phyloP scores from a whole-genome alignment of 2,113 vertebrate genomes.

The Microtus pennsylvanicus region DNA sequence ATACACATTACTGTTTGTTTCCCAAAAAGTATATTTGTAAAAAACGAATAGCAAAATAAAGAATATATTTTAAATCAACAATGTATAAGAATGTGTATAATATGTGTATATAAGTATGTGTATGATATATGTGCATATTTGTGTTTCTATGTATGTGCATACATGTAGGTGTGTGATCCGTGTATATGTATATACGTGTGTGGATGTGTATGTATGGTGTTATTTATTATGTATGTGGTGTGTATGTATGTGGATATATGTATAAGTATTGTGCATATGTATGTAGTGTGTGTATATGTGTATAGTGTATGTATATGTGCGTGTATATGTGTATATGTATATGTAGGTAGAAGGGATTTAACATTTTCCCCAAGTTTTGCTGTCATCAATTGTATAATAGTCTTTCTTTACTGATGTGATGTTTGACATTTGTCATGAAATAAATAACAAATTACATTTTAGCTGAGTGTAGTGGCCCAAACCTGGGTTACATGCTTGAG shows the following conservation, averaged over 20 bases:
- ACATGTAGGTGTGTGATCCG: not conserved
- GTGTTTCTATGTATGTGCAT: not conserved
- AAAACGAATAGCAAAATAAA: not conserved
- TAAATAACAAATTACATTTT: not conserved
- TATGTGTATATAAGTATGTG: not conserved
- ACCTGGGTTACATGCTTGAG: not conserved
- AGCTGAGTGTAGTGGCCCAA: not conserved
- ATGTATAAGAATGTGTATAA: not conserved
- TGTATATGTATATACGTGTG: not conserved
- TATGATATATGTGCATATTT: not conserved
- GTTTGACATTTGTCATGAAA: not conserved
- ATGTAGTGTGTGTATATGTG: not conserved
- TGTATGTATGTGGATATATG: not conserved
- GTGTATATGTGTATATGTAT: not conserved
- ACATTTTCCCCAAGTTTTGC: not conserved
- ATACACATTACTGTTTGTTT: not conserved
- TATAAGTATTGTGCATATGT: not conserved
- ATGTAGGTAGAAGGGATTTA: not conserved
- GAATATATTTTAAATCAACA: not conserved
- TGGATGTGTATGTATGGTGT: not conserved
- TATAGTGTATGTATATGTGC: not conserved
- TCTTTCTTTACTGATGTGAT: not conserved
- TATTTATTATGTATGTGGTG: no score
- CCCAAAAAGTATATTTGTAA: conserved; percentile 16
- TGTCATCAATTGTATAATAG: not conserved